phyloP scores from a whole-genome alignment of 2,888 invertebrate genomes.

The Drosophila mimica region DNA sequence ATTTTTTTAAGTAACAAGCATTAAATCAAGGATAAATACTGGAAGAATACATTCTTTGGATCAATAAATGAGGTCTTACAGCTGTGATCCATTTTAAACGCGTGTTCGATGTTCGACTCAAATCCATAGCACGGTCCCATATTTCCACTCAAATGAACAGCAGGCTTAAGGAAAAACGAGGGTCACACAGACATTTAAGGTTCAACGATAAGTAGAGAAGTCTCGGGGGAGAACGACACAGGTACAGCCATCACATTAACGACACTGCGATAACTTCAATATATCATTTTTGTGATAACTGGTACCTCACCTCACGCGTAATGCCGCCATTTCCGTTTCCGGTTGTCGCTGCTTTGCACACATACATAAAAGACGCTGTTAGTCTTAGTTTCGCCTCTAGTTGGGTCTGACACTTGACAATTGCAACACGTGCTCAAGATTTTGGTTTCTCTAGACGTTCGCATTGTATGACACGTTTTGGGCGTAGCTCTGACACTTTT shows the following conservation, averaged over 20 bases:
- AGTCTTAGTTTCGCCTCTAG: slow-evolving; percentile 24
- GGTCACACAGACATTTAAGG: slow-evolving; percentile 19
- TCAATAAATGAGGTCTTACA: not conserved
- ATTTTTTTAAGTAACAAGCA: not conserved
- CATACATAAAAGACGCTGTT: slow-evolving; percentile 20
- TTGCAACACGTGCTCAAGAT: slow-evolving; percentile 73
- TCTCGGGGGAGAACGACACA: slow-evolving; percentile 1
- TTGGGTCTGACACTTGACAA: slow-evolving; percentile 64
- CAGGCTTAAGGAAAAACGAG: slow-evolving; percentile 16
- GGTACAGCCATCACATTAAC: slow-evolving; percentile 55
- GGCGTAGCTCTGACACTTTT: slow-evolving; percentile 43
- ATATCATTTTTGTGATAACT: slow-evolving; percentile 60
- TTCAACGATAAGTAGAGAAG: slow-evolving; percentile 9
- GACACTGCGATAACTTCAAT: slow-evolving; percentile 67
- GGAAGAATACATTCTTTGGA: not conserved
- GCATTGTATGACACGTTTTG: slow-evolving; percentile 38
- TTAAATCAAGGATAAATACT: not conserved
- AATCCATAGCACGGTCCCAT: not conserved
- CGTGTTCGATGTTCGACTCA: not conserved
- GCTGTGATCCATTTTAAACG: not conserved
- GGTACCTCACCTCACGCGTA: slow-evolving; percentile 31
- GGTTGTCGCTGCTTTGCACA: slow-evolving; percentile 32
- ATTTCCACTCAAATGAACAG: not conserved
- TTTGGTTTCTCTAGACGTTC: slow-evolving; percentile 34
- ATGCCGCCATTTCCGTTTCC: slow-evolving; percentile 67